Conservation (phyloP, 1,140 invertebrate genomes). For the Heliconius himera region DNA sequence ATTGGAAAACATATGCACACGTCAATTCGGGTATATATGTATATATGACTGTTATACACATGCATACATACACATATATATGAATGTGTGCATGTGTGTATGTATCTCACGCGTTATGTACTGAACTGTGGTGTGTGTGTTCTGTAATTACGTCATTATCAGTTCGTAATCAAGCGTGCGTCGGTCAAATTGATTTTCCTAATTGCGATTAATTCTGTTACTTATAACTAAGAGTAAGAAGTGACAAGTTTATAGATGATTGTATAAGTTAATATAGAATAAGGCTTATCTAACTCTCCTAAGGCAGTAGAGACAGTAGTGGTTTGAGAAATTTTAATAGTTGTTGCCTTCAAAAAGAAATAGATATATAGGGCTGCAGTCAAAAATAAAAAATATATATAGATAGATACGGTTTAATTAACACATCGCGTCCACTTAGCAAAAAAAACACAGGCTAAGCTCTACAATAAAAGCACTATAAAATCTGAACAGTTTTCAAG, state of each 20-base stretch:
- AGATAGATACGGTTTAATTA: background rate
- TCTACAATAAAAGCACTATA: conserved; percentile 14
- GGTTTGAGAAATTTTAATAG: too few species aligned
- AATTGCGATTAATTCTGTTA: conserved; percentile 44
- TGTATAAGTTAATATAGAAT: background rate
- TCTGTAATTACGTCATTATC: conserved; percentile 67
- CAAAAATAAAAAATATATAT: conserved; percentile 1
- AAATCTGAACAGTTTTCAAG: conserved; percentile 15
- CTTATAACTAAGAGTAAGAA: background rate
- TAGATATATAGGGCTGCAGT: background rate
- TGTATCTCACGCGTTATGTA: conserved; percentile 40
- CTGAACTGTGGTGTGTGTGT: conserved; percentile 43
- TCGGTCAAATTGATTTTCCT: conserved; percentile 63
- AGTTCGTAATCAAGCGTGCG: conserved; percentile 60
- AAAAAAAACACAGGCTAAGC: conserved; percentile 1
- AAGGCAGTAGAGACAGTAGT: too few species aligned
- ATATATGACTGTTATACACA: background rate
- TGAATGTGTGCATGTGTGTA: conserved; percentile 9
- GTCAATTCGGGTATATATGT: conserved; percentile 27
- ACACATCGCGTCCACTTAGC: conserved; percentile 1
- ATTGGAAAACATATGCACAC: conserved; percentile 36
- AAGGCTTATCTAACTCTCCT: background rate
- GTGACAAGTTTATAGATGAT: background rate
- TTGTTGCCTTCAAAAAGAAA: background rate
- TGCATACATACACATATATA: background rate